Base-by-base conservation (phyloP, 92 coral and sea anemone genomes). In the Porites lobata region DNA sequence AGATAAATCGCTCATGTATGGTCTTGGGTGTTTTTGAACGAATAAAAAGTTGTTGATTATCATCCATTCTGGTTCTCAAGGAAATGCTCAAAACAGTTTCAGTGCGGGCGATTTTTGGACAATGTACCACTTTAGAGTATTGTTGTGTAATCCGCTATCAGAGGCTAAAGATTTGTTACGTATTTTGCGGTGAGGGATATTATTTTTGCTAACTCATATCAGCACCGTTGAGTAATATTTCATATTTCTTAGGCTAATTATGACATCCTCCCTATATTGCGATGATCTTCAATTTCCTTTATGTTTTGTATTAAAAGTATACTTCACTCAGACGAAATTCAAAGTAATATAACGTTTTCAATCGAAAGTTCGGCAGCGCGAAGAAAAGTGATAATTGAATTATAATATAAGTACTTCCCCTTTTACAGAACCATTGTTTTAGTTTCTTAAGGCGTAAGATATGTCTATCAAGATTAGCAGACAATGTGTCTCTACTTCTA, bases 401-500 rank as follows among this genome's bases (percentile, higher is more conserved):
- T 7, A 17, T 17, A 22, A 72, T 7, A 17, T 17, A 22, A 72
- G 58, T 58, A 6, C 8, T 14, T 11, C 5, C 8, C 12, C 43
- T 9, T 20, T 50, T 72, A 8, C 11, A 9, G 26, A 47, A 18
- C 1, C 21, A 29, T 19, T 20, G 14, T 12, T 38, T 24, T 21
- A 12, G 8, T 6, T 38, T 21, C 62, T 12, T 10, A 21, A 50
- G 61, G 61, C 8, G 47, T 32, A 67, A 9, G 11, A 32, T 66
- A 22, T 53, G 76, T 53, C 63, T 22, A 50, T 12, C 6, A 38
- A 38, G 47, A 52, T 13, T 67, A 32, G 65, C 15, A 70, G 86
- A 82, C 86, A 57, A 69, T 13, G 14, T 56, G 86, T 70, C 86
- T 70, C 86, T n/a, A 57, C 18, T 17, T 11, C 69, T 69, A 69